Conservation (phyloP, 2,797 vertebrate species). For the Takifugu rubripes region DNA sequence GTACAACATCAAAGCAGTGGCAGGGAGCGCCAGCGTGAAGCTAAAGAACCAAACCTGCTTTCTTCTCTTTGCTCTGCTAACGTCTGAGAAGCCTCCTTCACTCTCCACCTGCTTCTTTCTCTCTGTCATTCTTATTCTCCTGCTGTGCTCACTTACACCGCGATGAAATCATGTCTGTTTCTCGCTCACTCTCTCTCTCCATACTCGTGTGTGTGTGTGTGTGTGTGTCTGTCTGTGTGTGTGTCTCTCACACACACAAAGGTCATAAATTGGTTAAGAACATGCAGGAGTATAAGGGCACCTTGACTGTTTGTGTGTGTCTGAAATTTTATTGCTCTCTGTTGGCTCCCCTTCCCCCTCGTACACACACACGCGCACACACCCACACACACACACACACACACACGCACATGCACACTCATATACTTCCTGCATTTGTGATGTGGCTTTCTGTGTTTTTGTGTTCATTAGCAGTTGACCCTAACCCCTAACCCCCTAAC, state of each 20-base stretch:
- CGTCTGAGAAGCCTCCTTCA: background rate
- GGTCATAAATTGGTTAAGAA: slow-evolving; percentile 25
- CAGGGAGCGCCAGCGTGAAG: too few species aligned
- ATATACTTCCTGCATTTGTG: slow-evolving; percentile 28
- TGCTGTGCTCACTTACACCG: slow-evolving; percentile 19
- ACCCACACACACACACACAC: background rate
- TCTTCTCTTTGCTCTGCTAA: too few species aligned
- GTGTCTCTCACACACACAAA: slow-evolving; percentile 1
- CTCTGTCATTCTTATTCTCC: slow-evolving; percentile 39
- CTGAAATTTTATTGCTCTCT: slow-evolving; percentile 4
- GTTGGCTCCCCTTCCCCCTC: background rate
- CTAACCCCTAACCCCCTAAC: too few species aligned
- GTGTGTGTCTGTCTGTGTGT: background rate
- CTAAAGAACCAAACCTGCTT: too few species aligned
- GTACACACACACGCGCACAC: background rate
- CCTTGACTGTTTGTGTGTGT: slow-evolving; percentile 29
- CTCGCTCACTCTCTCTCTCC: background rate
- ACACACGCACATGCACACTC: background rate
- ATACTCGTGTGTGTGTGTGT: background rate
- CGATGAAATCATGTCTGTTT: slow-evolving; percentile 56
- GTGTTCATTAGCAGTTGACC: too few species aligned
- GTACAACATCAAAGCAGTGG: too few species aligned
- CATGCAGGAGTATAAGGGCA: slow-evolving; percentile 25
- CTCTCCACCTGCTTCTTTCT: background rate
- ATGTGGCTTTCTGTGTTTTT: slow-evolving; percentile 7